phyloP scores from a whole-genome alignment of 92 coral and sea anemone genomes.

The Diadumene lineata region DNA sequence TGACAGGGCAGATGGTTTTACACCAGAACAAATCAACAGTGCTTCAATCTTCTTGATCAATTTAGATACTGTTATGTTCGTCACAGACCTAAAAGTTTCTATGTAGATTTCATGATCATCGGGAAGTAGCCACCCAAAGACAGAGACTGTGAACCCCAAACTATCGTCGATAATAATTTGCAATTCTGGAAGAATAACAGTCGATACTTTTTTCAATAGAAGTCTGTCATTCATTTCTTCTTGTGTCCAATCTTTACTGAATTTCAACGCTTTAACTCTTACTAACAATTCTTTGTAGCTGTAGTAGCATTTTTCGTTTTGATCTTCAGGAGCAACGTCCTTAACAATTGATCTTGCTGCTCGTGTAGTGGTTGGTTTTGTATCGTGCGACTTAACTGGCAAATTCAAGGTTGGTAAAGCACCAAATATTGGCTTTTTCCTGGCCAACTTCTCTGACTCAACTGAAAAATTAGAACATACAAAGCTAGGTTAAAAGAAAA shows the following conservation, averaged over 20 bases:
- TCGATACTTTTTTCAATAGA: background rate
- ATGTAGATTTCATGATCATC: constrained; percentile 55
- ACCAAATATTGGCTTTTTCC: constrained; percentile 46
- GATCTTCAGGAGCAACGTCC: background rate
- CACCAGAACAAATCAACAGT: constrained; percentile 46
- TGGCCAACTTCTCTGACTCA: too few relatives aligned
- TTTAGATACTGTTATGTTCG: constrained; percentile 50
- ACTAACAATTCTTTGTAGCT: background rate
- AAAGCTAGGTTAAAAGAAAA: too few relatives aligned
- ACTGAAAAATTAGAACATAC: too few relatives aligned
- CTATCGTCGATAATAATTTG: constrained; percentile 54
- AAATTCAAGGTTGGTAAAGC: constrained; percentile 35
- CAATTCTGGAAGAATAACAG: constrained; percentile 31
- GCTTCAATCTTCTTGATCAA: constrained; percentile 22
- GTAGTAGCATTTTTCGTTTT: background rate
- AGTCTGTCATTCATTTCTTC: constrained; percentile 48
- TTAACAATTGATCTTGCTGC: constrained; percentile 15
- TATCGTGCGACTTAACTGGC: constrained; percentile 42
- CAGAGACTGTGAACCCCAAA: constrained; percentile 50
- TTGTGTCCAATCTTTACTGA: constrained; percentile 21
- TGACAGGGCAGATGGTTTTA: constrained; percentile 13
- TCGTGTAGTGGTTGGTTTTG: constrained; percentile 17
- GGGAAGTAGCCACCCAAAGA: constrained; percentile 60
- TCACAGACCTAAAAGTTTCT: constrained; percentile 25
- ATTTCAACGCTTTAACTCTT: constrained; percentile 13